Base-by-base conservation (phyloP, 1,140 invertebrate genomes). In the Drosophila pachea region DNA sequence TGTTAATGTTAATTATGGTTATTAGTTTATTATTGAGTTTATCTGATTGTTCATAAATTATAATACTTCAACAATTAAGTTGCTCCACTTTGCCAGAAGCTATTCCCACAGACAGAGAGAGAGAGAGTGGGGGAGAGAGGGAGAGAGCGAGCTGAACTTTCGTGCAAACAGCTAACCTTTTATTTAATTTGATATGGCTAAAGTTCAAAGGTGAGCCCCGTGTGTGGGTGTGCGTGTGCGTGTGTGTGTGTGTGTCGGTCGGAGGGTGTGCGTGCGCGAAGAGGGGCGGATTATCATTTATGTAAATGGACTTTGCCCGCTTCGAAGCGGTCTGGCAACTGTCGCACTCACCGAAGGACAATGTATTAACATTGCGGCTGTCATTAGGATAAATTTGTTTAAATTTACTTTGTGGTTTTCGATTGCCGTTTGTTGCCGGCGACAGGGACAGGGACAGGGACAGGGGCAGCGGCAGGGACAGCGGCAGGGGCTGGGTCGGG, bases 141-240 rank as follows among this genome's bases (percentile, higher is more conserved):
- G 31, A 22, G 12, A 9, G 31, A 65, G 43, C 40, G 1, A 2
- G 22, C 40, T 45, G 31, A 54, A 54, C 61, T 64, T 54, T n/a
- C 61, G 40, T 42, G 36, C 52, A 50, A 74, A 67, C 58, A 69
- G 64, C 74, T 65, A 74, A 74, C 78, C 78, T 82, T 82, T 82
- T 82, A 81, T 82, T 81, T 82, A 81, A 76, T 74, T 76, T 82
- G 66, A 71, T 74, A 78, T 66, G 73, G 70, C 61, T 55, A 76
- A 82, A 82, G 78, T 76, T 81, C 74, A 81, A 81, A 81, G 78
- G 77, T 76, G 55, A 81, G 49, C 12, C 36, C n/a, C 36, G 43
- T 48, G 22, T 45, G 43, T 59, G 53, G 38, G 49, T 54, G 47
- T 36, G 43, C 35, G 45, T 47, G 43, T 64, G 38, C 4, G 52